Base-by-base conservation (phyloP, 2,888 invertebrate species). In the Synanthedon formicaeformis region DNA sequence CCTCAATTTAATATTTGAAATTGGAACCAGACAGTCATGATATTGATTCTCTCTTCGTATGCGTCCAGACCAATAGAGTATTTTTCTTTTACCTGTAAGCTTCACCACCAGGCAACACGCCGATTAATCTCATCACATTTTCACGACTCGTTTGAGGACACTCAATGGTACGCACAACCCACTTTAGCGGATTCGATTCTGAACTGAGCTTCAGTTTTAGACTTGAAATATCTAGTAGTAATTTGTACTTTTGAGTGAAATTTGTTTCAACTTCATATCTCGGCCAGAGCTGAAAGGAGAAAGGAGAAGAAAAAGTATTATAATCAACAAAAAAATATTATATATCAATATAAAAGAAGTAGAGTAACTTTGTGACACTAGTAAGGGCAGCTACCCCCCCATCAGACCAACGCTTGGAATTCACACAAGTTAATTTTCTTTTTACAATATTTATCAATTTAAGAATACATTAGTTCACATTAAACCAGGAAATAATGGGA, bases 211-310 rank as follows among this genome's bases (percentile, higher is more conserved):
- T 57, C 5, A 56, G 54, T 0, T 65, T 63, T 0, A 73, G 52
- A 2, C 63, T 55, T 0, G 60, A 57, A 1, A 75, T 27, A 10
- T 70, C 66, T 0, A 60, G 12, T 0, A 78, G 60, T 0, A 78
- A 51, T 0, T 56, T 50, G 27, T 67, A 55, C 27, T 73, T 71
- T 3, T 67, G 56, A 1, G 67, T 60, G 45, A 73, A 69, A 0
- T 60, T 60, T 0, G 67, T 55, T 3, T 50, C 40, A 0, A 51
- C 0, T 12, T 64, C 61, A 52, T 71, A 76, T 1, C 14, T 50
- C 0, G 71, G 67, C 78, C 78, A 78, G 0, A 73, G 16, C 79
- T 75, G 57, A 4, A 62, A 62, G 18, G 13, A 13, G n/a, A n/a
- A n/a, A n/a, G 45, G 6, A 34, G 34, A 34, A 34, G 10, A 10